phyloP scores from a whole-genome alignment of 2,113 vertebrate genomes.

The Callocephalon fimbriatum region DNA sequence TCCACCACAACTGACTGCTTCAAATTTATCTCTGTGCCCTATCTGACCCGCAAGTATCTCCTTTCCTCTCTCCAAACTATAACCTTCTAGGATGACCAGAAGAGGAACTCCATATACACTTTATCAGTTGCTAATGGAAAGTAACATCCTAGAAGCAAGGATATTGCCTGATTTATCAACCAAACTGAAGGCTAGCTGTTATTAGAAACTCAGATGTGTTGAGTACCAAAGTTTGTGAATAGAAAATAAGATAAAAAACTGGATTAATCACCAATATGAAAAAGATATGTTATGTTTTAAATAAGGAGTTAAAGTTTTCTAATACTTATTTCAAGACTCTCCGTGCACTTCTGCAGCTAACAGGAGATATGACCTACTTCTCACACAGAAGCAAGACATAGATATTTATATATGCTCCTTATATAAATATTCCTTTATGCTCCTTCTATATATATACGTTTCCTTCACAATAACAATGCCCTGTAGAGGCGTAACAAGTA shows the following conservation, averaged over 20 bases:
- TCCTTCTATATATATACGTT: not conserved
- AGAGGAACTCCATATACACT: not conserved
- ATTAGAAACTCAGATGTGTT: not conserved
- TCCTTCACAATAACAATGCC: not conserved
- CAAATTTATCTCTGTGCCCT: not conserved
- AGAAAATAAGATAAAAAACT: not conserved
- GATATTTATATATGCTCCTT: not conserved
- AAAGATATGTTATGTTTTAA: not conserved
- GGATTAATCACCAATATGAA: not conserved
- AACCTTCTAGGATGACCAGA: not conserved
- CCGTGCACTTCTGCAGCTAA: not conserved
- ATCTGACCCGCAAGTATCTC: not conserved
- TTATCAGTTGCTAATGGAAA: not conserved
- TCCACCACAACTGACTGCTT: accelerated
- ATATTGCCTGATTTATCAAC: not conserved
- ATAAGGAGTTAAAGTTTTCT: not conserved
- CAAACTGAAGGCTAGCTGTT: not conserved
- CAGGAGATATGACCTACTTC: not conserved
- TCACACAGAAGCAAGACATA: not conserved
- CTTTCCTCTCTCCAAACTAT: not conserved
- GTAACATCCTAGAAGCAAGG: not conserved
- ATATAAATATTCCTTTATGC: not conserved
- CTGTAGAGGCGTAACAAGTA: not conserved
- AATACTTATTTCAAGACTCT: not conserved
- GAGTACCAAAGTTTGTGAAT: not conserved